Evolutionary conservation across 2,888 invertebrate species (phyloP), one percentile per base, ranked within the genome.

Genomic region (Chloroclysta siterata): DNA sequence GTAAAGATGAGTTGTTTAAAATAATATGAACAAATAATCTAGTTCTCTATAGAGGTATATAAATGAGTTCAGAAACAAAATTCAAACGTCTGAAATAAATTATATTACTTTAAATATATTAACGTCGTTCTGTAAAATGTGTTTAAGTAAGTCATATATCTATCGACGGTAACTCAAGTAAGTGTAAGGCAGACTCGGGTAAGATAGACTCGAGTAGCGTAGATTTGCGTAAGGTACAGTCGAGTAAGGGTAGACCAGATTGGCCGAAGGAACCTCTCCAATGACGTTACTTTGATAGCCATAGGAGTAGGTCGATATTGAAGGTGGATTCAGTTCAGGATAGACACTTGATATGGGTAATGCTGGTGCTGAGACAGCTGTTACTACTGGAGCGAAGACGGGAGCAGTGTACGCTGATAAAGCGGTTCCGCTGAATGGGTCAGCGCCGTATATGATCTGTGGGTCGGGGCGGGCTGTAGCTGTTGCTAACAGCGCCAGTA

Each of bases 391-490:
- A n/a, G 52, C 39, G 5, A 52, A 13, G 8, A 28, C 50, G 2
- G 54, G 55, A 29, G 62, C 63, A 13, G 71, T 59, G 13, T 59
- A 69, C 0, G 70, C 70, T 8, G 74, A 44, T 62, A 73, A 62
- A 0, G 73, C 62, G 0, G 74, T 46, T 4, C 71, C 22, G 42
- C 72, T 70, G 52, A 72, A 71, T 7, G 76, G 65, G 13, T 77
- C 66, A 17, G 78, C 71, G 14, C 75, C 71, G 14, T 79, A 75
- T 8, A 79, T 2, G 41, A 55, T 41, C 52, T 57, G 65, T 0
- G 60, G 54, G 1, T 82, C 72, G 2, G 87, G 88, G 0, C 86
- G 79, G 15, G 85, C 83, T 28, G 77, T 61, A 14, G 67, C 82
- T 8, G 73, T 63, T 2, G 79, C 82, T 8, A 83, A 39, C 41